Conservation (phyloP, 2,797 vertebrate genomes). For the Sardinella longiceps region DNA sequence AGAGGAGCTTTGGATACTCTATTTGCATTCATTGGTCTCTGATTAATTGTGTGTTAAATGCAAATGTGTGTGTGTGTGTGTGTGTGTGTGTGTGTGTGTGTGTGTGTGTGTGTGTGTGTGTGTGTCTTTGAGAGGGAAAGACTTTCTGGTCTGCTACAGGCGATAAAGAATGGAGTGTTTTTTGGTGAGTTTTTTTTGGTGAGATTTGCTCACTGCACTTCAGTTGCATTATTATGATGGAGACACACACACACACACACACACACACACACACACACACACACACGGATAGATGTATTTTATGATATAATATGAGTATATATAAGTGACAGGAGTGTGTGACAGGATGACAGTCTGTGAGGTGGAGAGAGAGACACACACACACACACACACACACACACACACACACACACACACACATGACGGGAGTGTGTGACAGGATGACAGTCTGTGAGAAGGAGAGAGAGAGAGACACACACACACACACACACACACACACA, state of each 20-base stretch:
- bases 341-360: too few relatives aligned
- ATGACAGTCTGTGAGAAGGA: neutral
- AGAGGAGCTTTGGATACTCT: neutral
- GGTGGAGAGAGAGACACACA: conserved; percentile 29
- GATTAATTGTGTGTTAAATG: neutral
- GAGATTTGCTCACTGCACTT: neutral
- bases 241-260: conserved; percentile 66
- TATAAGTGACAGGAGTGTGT: too few relatives aligned
- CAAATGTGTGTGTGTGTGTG: conserved; percentile 6
- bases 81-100: conserved; percentile 8
- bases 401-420: too few relatives aligned
- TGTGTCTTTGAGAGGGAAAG: neutral
- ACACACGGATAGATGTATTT: too few relatives aligned
- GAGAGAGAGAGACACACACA: too few relatives aligned
- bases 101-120: neutral
- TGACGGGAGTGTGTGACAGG: neutral
- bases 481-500: too few relatives aligned
- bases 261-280: conserved; percentile 57
- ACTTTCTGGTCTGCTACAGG: too few relatives aligned
- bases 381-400: too few relatives aligned
- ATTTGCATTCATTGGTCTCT: neutral
- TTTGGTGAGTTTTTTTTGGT: too few relatives aligned
- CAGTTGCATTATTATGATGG: conserved; percentile 52
- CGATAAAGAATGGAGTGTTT: neutral
- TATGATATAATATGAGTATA: conserved; percentile 52